A percentile compares a stretch with the other conserved stretches of the same genome.
phyloP scores from a whole-genome alignment of 2,888 invertebrate species.

The Peribatodes rhomboidaria region DNA sequence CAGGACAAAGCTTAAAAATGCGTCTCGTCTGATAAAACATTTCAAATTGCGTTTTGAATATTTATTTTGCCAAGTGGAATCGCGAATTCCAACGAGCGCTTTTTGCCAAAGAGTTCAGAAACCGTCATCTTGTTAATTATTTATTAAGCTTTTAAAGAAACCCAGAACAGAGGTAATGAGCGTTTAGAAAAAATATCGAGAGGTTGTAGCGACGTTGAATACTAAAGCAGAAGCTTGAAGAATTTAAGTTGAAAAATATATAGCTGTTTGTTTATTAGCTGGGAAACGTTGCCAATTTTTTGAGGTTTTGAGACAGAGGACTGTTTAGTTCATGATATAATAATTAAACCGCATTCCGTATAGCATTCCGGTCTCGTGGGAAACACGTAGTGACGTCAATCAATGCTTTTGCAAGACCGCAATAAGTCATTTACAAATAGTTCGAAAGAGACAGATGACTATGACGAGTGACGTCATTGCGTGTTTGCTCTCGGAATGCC shows the following conservation, averaged over 20 bases:
- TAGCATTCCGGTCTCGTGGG: no score
- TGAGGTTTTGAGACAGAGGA: not conserved
- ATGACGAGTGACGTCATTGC: no score
- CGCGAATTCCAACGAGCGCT: slow-evolving; percentile 51
- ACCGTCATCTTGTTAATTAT: slow-evolving; percentile 72
- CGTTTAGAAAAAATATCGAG: slow-evolving; percentile 56
- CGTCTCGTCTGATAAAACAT: slow-evolving; percentile 40
- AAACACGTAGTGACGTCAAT: no score
- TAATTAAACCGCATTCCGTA: no score
- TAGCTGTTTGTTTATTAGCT: no score
- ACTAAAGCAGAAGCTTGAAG: slow-evolving; percentile 48
- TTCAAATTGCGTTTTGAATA: slow-evolving; percentile 57
- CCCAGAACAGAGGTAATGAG: slow-evolving; percentile 62
- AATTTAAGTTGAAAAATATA: not conserved
- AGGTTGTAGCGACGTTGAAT: slow-evolving; percentile 54
- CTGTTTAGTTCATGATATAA: no score
- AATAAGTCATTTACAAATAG: no score
- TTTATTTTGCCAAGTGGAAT: slow-evolving; percentile 61
- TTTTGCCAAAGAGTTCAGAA: slow-evolving; percentile 63
- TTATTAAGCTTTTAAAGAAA: slow-evolving; percentile 74
- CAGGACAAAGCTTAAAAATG: no score
- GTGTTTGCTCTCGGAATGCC: no score
- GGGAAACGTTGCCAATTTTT: not conserved
- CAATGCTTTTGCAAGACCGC: no score
- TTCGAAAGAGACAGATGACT: no score